phyloP scores from a whole-genome alignment of 1,140 invertebrate species.

The Nymphalis io region DNA sequence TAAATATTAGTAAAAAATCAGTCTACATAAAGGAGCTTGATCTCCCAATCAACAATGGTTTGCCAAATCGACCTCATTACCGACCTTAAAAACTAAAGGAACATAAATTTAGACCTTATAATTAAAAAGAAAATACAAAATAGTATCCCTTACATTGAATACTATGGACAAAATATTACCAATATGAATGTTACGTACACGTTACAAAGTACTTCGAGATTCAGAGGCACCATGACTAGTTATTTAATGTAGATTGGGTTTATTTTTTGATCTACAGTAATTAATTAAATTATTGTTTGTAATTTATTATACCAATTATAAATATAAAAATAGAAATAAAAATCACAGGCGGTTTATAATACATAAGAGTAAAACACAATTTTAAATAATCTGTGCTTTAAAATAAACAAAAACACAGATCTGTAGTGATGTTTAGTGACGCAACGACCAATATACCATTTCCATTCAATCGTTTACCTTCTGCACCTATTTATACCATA shows the following conservation, averaged over 20 bases:
- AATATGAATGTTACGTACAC: conserved; percentile 13
- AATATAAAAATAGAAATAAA: conserved; percentile 6
- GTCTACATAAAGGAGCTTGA: conserved; percentile 64
- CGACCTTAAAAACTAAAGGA: conserved; percentile 61
- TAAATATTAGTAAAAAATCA: conserved; percentile 64
- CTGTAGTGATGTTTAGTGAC: background rate
- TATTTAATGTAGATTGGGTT: background rate
- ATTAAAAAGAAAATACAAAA: conserved; percentile 42
- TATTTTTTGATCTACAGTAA: background rate
- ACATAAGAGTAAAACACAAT: conserved; percentile 10
- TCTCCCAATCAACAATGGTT: conserved; percentile 54
- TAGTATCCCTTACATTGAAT: conserved; percentile 13
- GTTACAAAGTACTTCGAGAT: conserved; percentile 25
- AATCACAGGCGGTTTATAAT: conserved; percentile 10
- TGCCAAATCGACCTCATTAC: conserved; percentile 39
- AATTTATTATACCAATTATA: conserved; percentile 3
- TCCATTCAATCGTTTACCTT: background rate
- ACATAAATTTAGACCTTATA: conserved; percentile 55
- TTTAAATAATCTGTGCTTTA: background rate
- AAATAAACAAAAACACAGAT: background rate
- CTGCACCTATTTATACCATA: conserved; percentile 1
- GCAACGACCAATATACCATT: background rate
- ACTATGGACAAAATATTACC: conserved; percentile 23
- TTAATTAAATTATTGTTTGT: background rate
- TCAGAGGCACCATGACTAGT: conserved; percentile 34